Base-by-base conservation (phyloP, 2,888 invertebrate species). In the Panopea generosa region DNA sequence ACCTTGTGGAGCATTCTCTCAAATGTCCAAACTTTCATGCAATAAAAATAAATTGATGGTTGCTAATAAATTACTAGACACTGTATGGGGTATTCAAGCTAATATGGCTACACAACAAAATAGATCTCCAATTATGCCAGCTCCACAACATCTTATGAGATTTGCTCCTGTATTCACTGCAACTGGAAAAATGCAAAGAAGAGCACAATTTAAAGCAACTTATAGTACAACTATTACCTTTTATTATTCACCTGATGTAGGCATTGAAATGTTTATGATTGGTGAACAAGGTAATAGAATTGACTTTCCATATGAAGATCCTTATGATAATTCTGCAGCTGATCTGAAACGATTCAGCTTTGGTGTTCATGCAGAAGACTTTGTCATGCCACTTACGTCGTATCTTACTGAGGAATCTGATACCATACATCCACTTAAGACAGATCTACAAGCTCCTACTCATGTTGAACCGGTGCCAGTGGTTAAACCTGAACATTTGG, bases 81-180 rank as follows among this genome's bases (percentile, higher is more conserved):
- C 62, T 33, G 52, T 62, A 18, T 62, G 20, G n/a, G 62, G 52
- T 2, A 26, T 62, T 24, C 62, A 62, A 40, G 52, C 62, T 3
- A 62, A 62, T 40, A 62, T 62, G 62, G 62, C 62, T 22, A 62
- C 62, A 22, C 38, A 62, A 52, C 14, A 18, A 14, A 62, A 62
- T 47, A 50, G 38, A n/a, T 22, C 33, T 20, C 62, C 50, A 6
- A 62, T 62, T 38, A 14, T 52, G 11, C 62, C 50, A 38, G 29
- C 52, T 3, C 2, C 3, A 2, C 22, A 22, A 38, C 7, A 2
- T 1, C 33, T 62, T 14, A 2, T 62, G 4, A 50, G 62, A 24
- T 52, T 62, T 26, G 20, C 62, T 3, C 52, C 62, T 20, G 29
- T 7, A 2, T 62, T 7, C 6, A 52, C 62, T n/a, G 62, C 62